Conservation (phyloP, 2,797 vertebrate species). For the Pseudopleuronectes americanus region DNA sequence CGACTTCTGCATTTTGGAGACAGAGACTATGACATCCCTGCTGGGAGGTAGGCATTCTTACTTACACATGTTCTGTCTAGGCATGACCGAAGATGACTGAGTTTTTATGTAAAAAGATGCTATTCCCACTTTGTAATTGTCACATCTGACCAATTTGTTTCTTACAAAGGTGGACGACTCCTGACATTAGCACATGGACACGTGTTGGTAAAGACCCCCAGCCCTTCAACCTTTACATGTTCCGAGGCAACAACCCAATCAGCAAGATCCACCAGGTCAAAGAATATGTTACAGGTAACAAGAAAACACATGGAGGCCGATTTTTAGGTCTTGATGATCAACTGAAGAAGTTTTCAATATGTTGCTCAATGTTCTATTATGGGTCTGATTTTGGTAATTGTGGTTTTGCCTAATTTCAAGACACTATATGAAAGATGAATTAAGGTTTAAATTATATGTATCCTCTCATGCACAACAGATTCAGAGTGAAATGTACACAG, state of each 20-base stretch:
- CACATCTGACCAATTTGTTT: constrained; percentile 26
- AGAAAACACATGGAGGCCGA: not conserved
- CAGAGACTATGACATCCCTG: constrained; percentile 97
- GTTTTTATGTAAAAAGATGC: not conserved
- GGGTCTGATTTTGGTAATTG: too few relatives aligned
- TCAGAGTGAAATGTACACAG: too few relatives aligned
- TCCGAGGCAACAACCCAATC: constrained; percentile 96
- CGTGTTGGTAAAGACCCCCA: constrained; percentile 93
- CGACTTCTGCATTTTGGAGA: constrained; percentile 97
- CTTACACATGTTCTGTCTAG: not conserved
- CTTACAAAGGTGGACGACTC: constrained; percentile 91
- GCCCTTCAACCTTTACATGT: constrained; percentile 99
- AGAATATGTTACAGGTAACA: constrained; percentile 98
- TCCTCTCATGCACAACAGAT: too few relatives aligned
- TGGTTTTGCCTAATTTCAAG: not conserved
- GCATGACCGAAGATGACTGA: not conserved
- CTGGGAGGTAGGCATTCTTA: constrained; percentile 78
- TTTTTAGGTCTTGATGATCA: not conserved
- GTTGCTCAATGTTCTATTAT: too few relatives aligned
- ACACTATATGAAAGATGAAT: not conserved
- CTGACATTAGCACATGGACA: constrained; percentile 97
- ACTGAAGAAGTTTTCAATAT: not conserved
- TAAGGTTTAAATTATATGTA: too few relatives aligned
- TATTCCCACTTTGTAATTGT: not conserved
- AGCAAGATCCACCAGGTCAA: constrained; percentile 98